Base-by-base conservation (phyloP, 1,140 invertebrate species). In the Lucilia cuprina region DNA sequence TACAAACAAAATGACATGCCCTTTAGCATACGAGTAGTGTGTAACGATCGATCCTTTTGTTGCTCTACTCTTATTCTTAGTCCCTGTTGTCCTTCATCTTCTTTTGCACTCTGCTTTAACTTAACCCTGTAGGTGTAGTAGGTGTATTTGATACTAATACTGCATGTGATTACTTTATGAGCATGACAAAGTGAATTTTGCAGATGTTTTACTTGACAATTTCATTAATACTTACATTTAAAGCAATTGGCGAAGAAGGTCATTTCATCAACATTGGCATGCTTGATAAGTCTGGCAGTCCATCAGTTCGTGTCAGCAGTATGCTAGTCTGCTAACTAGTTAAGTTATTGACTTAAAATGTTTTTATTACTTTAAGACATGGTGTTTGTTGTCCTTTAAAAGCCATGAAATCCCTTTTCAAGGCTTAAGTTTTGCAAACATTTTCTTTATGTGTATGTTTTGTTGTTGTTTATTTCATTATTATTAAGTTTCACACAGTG, bases 351-450 rank as follows among this genome's bases (percentile, higher is more conserved):
- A 13, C 7, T 49, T 49, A 12, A 12, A 12, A 65, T 65, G 10
- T 65, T 65, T 19, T 19, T 65, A 19, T 21, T 19, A 70, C 21
- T 21, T 41, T 0, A 41, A 41, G 41, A 41, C 41, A 7, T 41
- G 41, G 41, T 41, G 7, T 21, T 21, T 70, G 65, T 55, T 14
- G 50, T 25, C 74, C 9, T 17, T 78, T 78, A 47, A 78, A 21
- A 47, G 35, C 75, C 75, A 78, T 78, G 35, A 78, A 78, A 78
- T 78, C 34, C 34, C 35, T 47, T 78, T 41, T 17, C 75, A 78
- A 78, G 75, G 75, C 75, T 78, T 78, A 47, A 78, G 75, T 78
- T 78, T 78, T 78, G 75, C 75, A 47, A 78, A 78, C 75, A 78
- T 49, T 17, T 78, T 47, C 30, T 47, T 47, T 78, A 19, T 78